A percentile compares a stretch with the other conserved stretches of the same genome.
These are phyloP conservation scores for Chelon labrosus DNA, from an alignment of 2,797 vertebrate genomes.

Conservation along the genomic window DNA sequence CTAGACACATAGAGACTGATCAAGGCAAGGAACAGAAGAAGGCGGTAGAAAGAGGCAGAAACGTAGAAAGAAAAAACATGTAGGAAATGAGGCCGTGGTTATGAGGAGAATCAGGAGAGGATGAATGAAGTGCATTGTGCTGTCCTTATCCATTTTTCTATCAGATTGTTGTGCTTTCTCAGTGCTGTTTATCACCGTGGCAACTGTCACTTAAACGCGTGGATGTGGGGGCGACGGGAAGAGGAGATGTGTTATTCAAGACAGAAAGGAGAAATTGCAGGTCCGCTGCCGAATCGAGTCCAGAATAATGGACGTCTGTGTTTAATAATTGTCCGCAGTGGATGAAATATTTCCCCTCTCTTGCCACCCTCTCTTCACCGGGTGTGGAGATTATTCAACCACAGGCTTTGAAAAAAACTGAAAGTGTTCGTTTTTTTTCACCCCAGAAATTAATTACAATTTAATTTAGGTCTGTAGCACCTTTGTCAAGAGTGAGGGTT, in stretches of 20 bases:
- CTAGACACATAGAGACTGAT: slow-evolving; percentile 8
- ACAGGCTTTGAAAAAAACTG: slow-evolving; percentile 3
- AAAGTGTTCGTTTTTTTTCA: background rate
- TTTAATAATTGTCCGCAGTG: slow-evolving; percentile 37
- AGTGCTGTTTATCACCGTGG: slow-evolving; percentile 72
- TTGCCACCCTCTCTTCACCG: slow-evolving; percentile 27
- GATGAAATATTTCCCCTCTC: slow-evolving; percentile 36
- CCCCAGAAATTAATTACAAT: slow-evolving; percentile 24
- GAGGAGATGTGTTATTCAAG: slow-evolving; percentile 71
- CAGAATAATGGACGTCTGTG: slow-evolving; percentile 39
- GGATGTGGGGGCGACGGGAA: slow-evolving; percentile 66
- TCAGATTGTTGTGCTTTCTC: slow-evolving; percentile 63
- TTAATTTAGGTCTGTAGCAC: slow-evolving; percentile 13
- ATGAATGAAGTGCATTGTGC: slow-evolving; percentile 33
- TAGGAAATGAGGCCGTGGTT: slow-evolving; percentile 20
- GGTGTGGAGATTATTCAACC: slow-evolving; percentile 28
- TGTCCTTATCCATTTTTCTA: slow-evolving; percentile 31
- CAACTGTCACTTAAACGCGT: slow-evolving; percentile 75
- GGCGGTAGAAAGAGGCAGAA: slow-evolving; percentile 30
- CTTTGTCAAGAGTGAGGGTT: slow-evolving; percentile 24
- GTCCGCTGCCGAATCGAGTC: slow-evolving; percentile 26
- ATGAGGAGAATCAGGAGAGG: slow-evolving; percentile 25
- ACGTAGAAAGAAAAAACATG: slow-evolving; percentile 15
- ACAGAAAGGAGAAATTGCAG: slow-evolving; percentile 64
- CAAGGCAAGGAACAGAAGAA: slow-evolving; percentile 28